Evolutionary conservation across 35 echinoderm and acorn worm species (phyloP).

Genomic region (Nesometra sesokonis): DNA sequence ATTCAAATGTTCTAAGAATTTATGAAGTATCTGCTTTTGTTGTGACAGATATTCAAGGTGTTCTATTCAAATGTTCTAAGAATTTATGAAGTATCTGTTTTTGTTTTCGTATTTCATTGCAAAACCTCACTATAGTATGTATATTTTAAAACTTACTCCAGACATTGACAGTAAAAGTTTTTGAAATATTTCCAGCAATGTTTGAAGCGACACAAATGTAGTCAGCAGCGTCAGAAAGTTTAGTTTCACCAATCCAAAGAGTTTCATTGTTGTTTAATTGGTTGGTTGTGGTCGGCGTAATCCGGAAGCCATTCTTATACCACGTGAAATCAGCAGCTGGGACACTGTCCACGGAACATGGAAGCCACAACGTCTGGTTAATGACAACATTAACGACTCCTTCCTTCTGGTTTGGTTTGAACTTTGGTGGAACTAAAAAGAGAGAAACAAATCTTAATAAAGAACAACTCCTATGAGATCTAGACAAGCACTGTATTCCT

Average conservation of each 20-base stretch:
- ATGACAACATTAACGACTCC: slow-evolving; percentile 39
- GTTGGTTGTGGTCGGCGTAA: slow-evolving; percentile 28
- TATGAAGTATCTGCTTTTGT: no score
- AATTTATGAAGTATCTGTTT: no score
- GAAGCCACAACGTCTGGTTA: slow-evolving; percentile 31
- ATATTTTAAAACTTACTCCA: slow-evolving; percentile 22
- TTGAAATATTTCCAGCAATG: slow-evolving; percentile 64
- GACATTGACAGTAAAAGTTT: slow-evolving; percentile 38
- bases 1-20: no score
- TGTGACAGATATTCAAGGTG: no score
- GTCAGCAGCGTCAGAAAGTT: slow-evolving; percentile 28
- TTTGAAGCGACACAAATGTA: slow-evolving; percentile 75
- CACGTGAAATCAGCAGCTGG: slow-evolving; percentile 59
- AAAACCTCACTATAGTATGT: no score
- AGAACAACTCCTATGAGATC: neutral
- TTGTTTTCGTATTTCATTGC: no score
- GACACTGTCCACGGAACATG: slow-evolving; percentile 42
- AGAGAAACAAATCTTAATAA: neutral
- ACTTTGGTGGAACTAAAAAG: slow-evolving; percentile 43
- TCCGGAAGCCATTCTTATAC: slow-evolving; percentile 36
- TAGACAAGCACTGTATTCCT: neutral
- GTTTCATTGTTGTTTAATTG: slow-evolving; percentile 34
- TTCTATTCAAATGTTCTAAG: no score
- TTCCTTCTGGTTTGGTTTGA: slow-evolving; percentile 17
- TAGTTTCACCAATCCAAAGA: slow-evolving; percentile 34